Base-by-base conservation (phyloP, 1,140 invertebrate genomes). In the Calycopis cecrops region DNA sequence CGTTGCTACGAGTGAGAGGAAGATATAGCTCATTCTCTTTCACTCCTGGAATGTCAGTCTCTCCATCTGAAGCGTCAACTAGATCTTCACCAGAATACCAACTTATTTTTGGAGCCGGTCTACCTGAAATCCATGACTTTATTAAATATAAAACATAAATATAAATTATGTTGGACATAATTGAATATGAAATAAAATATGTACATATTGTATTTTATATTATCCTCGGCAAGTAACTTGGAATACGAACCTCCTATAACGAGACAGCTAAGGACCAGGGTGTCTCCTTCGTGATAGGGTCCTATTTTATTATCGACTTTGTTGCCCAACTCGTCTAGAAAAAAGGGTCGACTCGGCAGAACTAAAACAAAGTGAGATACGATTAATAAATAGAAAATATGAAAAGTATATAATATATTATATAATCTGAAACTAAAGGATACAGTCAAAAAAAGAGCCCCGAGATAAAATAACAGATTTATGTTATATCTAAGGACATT, bases 251-350 rank as follows among this genome's bases (percentile, higher is more conserved):
- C 96, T 89, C 95, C 95, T 42, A 91, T 91, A 55, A 96, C 95
- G 55, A 95, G 90, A 77, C 96, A 97, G 47, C 91, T 93, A 33
- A 97, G 89, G 63, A 92, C 91, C 80, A 97, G 90, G 37, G 93
- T 92, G 35, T 93, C 91, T 12, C 94, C 94, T 85, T 97, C 95
- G 69, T 93, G 92, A 74, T 95, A 96, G 12, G 95, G 95, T 21
- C 95, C 84, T 17, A 88, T 78, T 59, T 72, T 81, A n/a, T 75
- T 64, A 16, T 80, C 80, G 14, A 88, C 85, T 59, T 85, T 87
- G 47, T 83, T 86, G 6, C 79, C 81, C 33, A 87, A 62, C 59
- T 88, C 87, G 52, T 88, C 85, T 66, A 88, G 70, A 63, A 88
- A 88, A 63, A 88, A 88, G n/a, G 87, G 87, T 35, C 79, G 76